Evolutionary conservation across 2,888 invertebrate species (phyloP), one percentile per base, ranked within the genome.

Genomic region (Aspidiotus destructor): DNA sequence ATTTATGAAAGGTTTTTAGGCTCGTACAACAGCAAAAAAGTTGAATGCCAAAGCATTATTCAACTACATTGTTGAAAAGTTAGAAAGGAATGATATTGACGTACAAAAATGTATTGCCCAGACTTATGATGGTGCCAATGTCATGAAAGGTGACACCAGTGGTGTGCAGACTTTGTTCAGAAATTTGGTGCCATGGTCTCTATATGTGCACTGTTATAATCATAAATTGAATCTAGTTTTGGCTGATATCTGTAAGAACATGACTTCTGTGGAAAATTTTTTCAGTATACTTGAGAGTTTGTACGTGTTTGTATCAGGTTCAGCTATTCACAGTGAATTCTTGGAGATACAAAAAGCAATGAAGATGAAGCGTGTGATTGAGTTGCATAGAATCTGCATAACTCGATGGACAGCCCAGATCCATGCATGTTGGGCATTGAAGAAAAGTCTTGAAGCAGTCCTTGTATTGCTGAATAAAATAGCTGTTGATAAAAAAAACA

Each of bases 191-290:
- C 69, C 57, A 13, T 17, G 61, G 62, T 44, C 63, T 28, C 55
- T 69, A 15, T 69, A 62, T 58, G 16, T 62, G 7, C 68, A 68
- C 15, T 68, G 68, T 60, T 60, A 68, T 41, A 68, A 68, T 68
- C 60, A 68, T 68, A 17, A 53, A 8, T 41, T 61, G 28, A 60
- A 68, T 52, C 40, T 68, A 28, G 68, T 68, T 10, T 60, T 68
- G 40, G 28, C 60, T 60, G 68, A 68, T 8, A 28, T 44, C 48
- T 68, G 68, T 28, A 68, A 68, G 41, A 61, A 68, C 15, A 48
- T 42, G n/a, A 16, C 10, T 16, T 17, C 44, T 53, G 68, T n/a
- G 7, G 44, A 52, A 40, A 41, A 61, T 7, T 68, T 68, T 68
- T 68, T 68, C 58, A 17, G 48, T 52, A n/a, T 60, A n/a, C 7